phyloP scores from a whole-genome alignment of 2,113 vertebrate species.

The Bucco capensis region DNA sequence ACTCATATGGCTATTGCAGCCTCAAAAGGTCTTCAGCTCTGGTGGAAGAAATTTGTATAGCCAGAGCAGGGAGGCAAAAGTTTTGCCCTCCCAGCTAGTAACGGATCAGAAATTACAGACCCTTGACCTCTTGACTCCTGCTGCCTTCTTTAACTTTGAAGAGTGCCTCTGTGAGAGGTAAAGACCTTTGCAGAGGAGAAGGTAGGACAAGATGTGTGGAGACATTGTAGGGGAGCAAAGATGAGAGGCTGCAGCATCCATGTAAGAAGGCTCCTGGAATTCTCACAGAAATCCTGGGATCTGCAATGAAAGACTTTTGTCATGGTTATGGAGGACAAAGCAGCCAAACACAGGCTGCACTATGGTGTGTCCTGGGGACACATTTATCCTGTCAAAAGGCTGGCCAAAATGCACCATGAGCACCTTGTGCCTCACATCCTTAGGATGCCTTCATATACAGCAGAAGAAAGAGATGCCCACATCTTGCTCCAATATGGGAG shows the following conservation, averaged over 20 bases:
- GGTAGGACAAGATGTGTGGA: not conserved
- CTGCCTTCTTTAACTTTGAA: not conserved
- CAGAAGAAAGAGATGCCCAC: not conserved
- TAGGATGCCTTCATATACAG: not conserved
- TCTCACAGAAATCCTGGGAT: not conserved
- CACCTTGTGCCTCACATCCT: not conserved
- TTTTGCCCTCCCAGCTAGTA: not conserved
- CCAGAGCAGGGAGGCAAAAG: not conserved
- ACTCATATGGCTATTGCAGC: not conserved
- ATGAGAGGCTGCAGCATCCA: not conserved
- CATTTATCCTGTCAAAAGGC: not conserved
- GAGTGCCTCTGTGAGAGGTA: not conserved
- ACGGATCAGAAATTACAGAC: not conserved
- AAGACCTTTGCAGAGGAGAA: not conserved
- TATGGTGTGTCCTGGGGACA: not conserved
- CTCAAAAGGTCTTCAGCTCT: not conserved
- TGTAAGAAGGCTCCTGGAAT: not conserved
- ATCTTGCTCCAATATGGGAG: not conserved
- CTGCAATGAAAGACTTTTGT: not conserved
- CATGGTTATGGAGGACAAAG: not conserved
- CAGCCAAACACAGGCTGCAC: not conserved
- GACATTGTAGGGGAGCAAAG: not conserved
- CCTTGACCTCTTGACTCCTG: not conserved
- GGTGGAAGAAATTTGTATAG: not conserved
- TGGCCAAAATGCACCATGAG: not conserved